Base-by-base conservation (phyloP, 2,888 invertebrate genomes). In the Venusia cambrica region DNA sequence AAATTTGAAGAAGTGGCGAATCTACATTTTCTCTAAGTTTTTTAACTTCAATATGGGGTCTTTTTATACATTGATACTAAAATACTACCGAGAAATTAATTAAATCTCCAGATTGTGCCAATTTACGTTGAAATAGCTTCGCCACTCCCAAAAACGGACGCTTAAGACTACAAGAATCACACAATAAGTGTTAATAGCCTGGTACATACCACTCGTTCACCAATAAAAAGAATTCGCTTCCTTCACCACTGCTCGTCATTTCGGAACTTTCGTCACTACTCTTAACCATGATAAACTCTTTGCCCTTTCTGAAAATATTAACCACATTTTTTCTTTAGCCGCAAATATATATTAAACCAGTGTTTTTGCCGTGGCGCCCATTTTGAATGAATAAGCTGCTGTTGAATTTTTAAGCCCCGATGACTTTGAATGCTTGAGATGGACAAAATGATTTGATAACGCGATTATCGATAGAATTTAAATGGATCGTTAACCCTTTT, bases 301-400 rank as follows among this genome's bases (percentile, higher is more conserved):
- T 78, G 72, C 57, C 65, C 54, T 65, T 62, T 83, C 84, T 84
- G 84, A 80, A 84, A 85, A 72, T 59, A 65, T 68, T 49, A 73
- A 73, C 51, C 59, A 57, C 37, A 51, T 37, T 27, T 26, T 38
- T 30, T 30, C 40, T 43, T 47, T 49, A 51, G 38, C 31, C 14
- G 22, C 20, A 25, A 31, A 26, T 9, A 24, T 37, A 20, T 19
- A 7, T 7, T 4, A 10, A 11, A 3, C 5, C 5, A 15, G n/a
- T n/a, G n/a, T 18, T 7, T 24, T 24, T 5, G 25, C 14, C 22
- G 10, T 33, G 14, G 36, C 45, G 42, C 42, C 52, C 29, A 21
- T 48, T 36, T 41, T 26, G 37, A 31, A 34, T 36, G n/a, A n/a
- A n/a, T n/a, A n/a, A n/a, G n/a, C n/a, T n/a, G n/a, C n/a, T n/a